Conservation (phyloP, 1,140 invertebrate genomes). For the Drosophila lowei region DNA sequence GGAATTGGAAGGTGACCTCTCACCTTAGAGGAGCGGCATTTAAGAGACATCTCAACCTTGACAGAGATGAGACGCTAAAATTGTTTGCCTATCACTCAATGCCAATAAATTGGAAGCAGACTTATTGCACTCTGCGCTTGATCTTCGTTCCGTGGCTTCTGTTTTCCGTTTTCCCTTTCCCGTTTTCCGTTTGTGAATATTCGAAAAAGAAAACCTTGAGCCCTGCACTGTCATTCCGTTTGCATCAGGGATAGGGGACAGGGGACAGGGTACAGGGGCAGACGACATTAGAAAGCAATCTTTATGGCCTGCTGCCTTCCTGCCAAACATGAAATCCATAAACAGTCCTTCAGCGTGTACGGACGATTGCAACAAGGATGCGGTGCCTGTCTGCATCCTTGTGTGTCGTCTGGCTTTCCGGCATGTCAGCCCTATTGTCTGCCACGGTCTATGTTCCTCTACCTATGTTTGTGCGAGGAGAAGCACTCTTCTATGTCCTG, state of each 20-base stretch:
- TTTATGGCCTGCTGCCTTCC: constrained; percentile 75
- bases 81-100: constrained; percentile 30
- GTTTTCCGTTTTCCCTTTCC: background rate
- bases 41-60: background rate
- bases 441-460: background rate
- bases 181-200: constrained; percentile 1
- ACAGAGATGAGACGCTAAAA: background rate
- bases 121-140: constrained; percentile 23
- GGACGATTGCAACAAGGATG: constrained; percentile 54
- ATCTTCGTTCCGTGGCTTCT: background rate
- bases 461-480: too few relatives aligned
- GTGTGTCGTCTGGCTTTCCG: constrained; percentile 65
- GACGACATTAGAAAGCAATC: constrained; percentile 69
- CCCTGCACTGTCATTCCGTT: constrained; percentile 35
- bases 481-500: background rate
- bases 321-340: constrained; percentile 73
- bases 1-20: constrained; percentile 5
- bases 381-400: constrained; percentile 47
- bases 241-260: background rate
- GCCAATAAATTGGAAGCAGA: constrained; percentile 25
- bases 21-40: constrained; percentile 1
- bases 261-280: background rate
- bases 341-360: constrained; percentile 55
- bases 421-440: constrained; percentile 62
- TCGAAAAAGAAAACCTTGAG: constrained; percentile 22